Evolutionary conservation across 2,797 vertebrate species (phyloP).

Genomic region (Scleropages formosus): DNA sequence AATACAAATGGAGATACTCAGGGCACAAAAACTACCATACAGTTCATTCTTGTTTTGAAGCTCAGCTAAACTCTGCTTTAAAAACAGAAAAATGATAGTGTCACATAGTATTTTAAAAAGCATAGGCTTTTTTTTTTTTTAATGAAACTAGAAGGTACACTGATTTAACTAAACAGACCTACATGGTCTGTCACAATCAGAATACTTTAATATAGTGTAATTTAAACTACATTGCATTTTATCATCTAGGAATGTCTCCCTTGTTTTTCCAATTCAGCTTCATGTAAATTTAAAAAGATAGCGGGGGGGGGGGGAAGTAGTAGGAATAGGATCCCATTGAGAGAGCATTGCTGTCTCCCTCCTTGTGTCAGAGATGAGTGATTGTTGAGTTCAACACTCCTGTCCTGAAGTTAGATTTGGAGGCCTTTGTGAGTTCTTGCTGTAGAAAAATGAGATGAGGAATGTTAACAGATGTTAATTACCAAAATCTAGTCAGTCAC

Average conservation of each 20-base stretch:
- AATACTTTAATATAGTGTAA: conserved; percentile 5
- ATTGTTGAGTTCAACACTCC: conserved; percentile 86
- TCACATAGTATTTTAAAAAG: not conserved
- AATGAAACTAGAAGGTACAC: not conserved
- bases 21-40: not conserved
- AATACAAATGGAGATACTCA: not conserved
- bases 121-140: too few relatives aligned
- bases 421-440: conserved; percentile 83
- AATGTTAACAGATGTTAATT: too few relatives aligned
- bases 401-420: conserved; percentile 66
- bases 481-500: too few relatives aligned
- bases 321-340: not conserved
- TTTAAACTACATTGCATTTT: not conserved
- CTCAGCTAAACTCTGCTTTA: not conserved
- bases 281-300: conserved; percentile 19
- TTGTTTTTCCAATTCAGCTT: conserved; percentile 27
- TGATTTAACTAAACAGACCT: not conserved
- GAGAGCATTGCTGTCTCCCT: not conserved
- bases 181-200: not conserved
- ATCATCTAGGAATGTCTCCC: conserved; percentile 19
- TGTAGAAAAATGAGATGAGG: conserved; percentile 45
- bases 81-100: not conserved
- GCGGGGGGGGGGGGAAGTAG: not conserved
- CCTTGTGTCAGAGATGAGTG: conserved; percentile 51
- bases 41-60: not conserved